Evolutionary conservation across 1,140 invertebrate species (phyloP).

Genomic region (Ruditapes philippinarum): DNA sequence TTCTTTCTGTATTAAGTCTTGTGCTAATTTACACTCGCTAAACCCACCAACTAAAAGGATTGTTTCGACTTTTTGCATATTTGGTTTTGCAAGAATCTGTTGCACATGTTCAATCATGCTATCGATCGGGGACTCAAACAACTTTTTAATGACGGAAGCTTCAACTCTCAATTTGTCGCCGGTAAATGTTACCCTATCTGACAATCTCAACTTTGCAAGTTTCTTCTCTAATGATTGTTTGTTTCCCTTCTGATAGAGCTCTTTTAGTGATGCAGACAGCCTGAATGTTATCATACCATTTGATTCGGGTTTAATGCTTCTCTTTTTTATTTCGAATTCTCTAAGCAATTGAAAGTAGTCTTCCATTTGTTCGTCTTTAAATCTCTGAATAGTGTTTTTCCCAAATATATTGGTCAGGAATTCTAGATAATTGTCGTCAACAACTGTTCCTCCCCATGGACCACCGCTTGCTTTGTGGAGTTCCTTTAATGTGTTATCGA

Average conservation of each 20-base stretch:
- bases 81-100: background rate
- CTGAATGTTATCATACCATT: conserved; percentile 11
- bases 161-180: conserved; percentile 26
- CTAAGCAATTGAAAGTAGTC: conserved; percentile 37
- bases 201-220: background rate
- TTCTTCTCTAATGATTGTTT: background rate
- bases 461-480: conserved; percentile 24
- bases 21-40: background rate
- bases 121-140: background rate
- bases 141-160: background rate
- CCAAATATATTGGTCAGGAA: conserved; percentile 5
- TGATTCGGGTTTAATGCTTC: background rate
- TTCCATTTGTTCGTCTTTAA: background rate
- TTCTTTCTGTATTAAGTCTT: background rate
- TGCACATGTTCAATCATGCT: background rate
- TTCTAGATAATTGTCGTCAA: conserved; percentile 20
- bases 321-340: conserved; percentile 48
- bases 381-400: background rate
- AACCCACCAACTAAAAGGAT: conserved; percentile 61
- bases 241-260: background rate
- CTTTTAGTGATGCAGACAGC: background rate
- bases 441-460: conserved; percentile 30
- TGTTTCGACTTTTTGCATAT: background rate
- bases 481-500: conserved; percentile 1
- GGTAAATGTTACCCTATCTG: background rate